phyloP scores from a whole-genome alignment of 1,140 invertebrate species.

The Scaptomyza hsui region DNA sequence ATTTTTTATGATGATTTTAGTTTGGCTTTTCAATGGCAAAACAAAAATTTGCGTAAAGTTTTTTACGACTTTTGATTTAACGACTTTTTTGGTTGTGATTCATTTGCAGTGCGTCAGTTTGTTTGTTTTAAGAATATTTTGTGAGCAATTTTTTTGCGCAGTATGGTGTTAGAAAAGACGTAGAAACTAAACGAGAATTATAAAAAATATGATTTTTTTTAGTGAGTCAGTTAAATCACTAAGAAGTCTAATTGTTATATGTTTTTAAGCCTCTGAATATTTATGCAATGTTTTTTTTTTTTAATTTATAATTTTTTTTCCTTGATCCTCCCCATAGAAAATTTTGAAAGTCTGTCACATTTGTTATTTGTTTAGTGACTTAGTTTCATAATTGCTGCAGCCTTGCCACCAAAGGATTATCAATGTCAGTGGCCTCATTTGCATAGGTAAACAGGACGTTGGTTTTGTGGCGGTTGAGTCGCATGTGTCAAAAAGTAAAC shows the following conservation, averaged over 20 bases:
- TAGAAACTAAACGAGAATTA: too few relatives aligned
- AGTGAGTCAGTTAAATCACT: too few relatives aligned
- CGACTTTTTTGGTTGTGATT: constrained; percentile 51
- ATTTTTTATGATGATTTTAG: constrained; percentile 15
- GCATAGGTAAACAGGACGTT: constrained; percentile 60
- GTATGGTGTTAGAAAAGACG: too few relatives aligned
- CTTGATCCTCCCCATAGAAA: background rate
- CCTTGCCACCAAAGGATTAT: constrained; percentile 59
- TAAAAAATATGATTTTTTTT: too few relatives aligned
- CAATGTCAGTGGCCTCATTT: constrained; percentile 70
- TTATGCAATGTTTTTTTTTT: too few relatives aligned
- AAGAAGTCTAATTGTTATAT: too few relatives aligned
- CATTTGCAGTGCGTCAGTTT: constrained; percentile 38
- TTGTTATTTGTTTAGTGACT: constrained; percentile 51
- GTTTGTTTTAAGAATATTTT: too few relatives aligned
- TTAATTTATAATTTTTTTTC: background rate
- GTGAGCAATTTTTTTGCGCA: too few relatives aligned
- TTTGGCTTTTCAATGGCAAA: constrained; percentile 45
- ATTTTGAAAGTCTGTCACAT: constrained; percentile 68
- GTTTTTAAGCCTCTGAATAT: too few relatives aligned
- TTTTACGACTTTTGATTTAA: constrained; percentile 68
- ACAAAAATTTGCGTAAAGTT: constrained; percentile 63
- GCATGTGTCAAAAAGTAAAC: constrained; percentile 83
- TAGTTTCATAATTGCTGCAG: constrained; percentile 69
- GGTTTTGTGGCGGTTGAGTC: constrained; percentile 29